Evolutionary conservation across 2,113 vertebrate genomes (phyloP), one percentile per base, ranked within the genome.

Genomic region (Corythoichthys intestinalis): DNA sequence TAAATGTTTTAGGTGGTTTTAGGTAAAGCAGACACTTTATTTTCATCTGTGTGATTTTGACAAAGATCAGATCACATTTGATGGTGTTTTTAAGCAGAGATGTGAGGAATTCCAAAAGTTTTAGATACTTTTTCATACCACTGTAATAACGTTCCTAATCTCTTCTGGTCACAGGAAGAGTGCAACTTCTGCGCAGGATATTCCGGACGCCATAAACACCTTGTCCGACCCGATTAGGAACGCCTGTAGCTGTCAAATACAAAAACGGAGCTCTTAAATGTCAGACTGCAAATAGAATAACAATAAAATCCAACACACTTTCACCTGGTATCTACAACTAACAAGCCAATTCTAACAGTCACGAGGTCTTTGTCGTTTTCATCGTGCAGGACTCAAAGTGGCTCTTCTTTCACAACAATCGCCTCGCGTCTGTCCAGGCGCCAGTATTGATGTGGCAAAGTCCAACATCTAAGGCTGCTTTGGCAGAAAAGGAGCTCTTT

Each of bases 151-250:
- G 44, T 9, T 20, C 39, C 52, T 10, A 46, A 44, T 62, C 39
- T 53, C 61, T 50, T 65, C 56, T 74, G 69, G 64, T 78, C 49
- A 78, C 39, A 62, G 35, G 20, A 48, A 74, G 64, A 65, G 66
- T 64, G 20, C 11, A 56, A 56, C 34, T 13, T 58, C 56, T 14
- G 69, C 70, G 69, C 66, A 53, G 67, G 73, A 85, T 85, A 83
- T 72, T 85, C 67, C 70, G 48, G 66, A 78, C 56, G 76, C 74
- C 76, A 81, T 81, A 75, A 87, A 86, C 83, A 85, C 77, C 66
- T 69, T 62, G 59, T 57, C 48, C 64, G 48, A 71, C 70, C 28
- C 1, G 20, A 50, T 50, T 76, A 71, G 73, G 62, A 72, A 73
- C 10, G 68, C 62, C 65, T 75, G 68, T 47, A 72, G 73, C 72